Evolutionary conservation across 2,888 invertebrate genomes (phyloP).

Genomic region (Pristionchus arcanus): DNA sequence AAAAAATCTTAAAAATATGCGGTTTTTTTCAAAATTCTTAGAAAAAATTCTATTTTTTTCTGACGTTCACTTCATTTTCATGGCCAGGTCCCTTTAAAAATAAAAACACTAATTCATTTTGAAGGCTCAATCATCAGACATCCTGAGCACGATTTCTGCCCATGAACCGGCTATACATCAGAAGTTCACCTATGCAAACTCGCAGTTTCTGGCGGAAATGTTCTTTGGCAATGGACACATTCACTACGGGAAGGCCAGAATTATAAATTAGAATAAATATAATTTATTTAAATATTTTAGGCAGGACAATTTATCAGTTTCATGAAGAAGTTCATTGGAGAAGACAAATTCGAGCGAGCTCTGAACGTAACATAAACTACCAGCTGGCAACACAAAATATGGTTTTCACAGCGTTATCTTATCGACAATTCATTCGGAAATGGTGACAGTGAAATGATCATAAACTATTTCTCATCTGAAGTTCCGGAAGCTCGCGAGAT

Average conservation of each 20-base stretch:
- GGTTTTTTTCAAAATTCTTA: no score
- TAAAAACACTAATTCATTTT: neutral
- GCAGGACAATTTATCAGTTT: neutral
- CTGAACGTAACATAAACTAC: neutral
- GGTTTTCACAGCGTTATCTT: neutral
- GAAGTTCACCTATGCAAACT: neutral
- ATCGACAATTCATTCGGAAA: slow-evolving; percentile 17
- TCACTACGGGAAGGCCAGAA: neutral
- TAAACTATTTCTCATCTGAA: neutral
- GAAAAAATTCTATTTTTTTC: no score
- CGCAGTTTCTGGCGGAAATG: neutral
- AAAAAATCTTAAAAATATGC: no score
- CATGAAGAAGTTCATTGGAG: neutral
- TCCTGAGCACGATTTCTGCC: neutral
- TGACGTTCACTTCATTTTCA: no score
- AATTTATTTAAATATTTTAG: neutral
- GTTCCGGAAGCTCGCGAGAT: neutral
- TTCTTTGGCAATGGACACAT: neutral
- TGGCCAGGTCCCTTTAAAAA: no score
- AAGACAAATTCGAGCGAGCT: neutral
- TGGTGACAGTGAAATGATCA: neutral
- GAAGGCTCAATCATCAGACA: neutral
- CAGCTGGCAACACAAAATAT: no score
- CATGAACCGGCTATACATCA: neutral
- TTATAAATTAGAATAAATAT: no score